Percentiles rank a stretch among this genome's conserved stretches.
These are phyloP conservation scores for Rhizoglyphus robini DNA, from an alignment of 1,140 invertebrate species.

Conservation along the genomic window DNA sequence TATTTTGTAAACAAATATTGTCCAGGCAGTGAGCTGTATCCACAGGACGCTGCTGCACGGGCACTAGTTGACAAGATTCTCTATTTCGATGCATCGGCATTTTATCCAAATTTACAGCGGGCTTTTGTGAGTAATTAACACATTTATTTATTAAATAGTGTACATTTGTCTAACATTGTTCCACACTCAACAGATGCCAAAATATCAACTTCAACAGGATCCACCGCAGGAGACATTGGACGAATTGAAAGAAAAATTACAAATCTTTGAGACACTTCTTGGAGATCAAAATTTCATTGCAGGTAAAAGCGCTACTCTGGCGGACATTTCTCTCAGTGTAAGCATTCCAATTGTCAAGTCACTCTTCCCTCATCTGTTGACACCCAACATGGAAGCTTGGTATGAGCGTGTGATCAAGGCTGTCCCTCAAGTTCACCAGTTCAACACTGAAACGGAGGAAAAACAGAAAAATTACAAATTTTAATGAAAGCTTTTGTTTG, in stretches of 20 bases:
- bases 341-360: slow-evolving; percentile 23
- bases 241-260: background rate
- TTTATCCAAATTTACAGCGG: slow-evolving; percentile 33
- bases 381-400: background rate
- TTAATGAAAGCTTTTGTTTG: too few species aligned
- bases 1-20: slow-evolving; percentile 39
- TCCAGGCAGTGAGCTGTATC: slow-evolving; percentile 49
- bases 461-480: too few species aligned
- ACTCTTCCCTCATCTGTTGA: slow-evolving; percentile 27
- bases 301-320: slow-evolving; percentile 48
- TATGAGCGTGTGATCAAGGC: background rate
- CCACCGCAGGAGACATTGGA: background rate
- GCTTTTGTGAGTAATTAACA: background rate
- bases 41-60: slow-evolving; percentile 47
- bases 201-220: too few species aligned
- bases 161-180: background rate
- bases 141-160: too few species aligned
- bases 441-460: too few species aligned
- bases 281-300: slow-evolving; percentile 32
- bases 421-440: too few species aligned
- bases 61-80: slow-evolving; percentile 56
- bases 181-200: too few species aligned
- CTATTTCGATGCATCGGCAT: slow-evolving; percentile 46
- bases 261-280: slow-evolving; percentile 1
- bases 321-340: slow-evolving; percentile 38